Base-by-base conservation (phyloP, 1,140 invertebrate species). In the Lysiphlebus fabarum region DNA sequence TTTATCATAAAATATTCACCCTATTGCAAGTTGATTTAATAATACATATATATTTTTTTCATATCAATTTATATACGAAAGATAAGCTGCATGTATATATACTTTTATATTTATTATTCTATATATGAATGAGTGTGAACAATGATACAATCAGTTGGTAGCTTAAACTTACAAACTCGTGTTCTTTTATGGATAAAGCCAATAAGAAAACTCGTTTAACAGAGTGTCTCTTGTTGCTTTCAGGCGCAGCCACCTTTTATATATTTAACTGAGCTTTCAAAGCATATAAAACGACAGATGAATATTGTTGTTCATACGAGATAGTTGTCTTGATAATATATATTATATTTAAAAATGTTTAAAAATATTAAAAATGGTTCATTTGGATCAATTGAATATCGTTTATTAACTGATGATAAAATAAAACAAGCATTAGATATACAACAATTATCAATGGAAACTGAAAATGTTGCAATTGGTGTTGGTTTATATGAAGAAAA, bases 401-500 rank as follows among this genome's bases (percentile, higher is more conserved):
- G 59, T 33, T 9, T 67, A 8, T 51, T 72, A 9, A 64, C 59
- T 9, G 17, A 54, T 5, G 68, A 71, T 6, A 64, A 50, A 40
- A 43, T 72, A 7, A 58, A 69, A 33, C 63, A 57, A 9, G 70
- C 63, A 7, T 2, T 72, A 11, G 37, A 8, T 11, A 41, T 71
- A 4, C 68, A 69, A 26, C 56, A 54, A 7, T 11, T 43, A 11
- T 67, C 70, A 0, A 72, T 72, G 70, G 44, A 43, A 0, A 58
- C 68, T 5, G 70, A 72, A 37, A 67, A 64, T 34, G 49, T 72
- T 3, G 67, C 70, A 0, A 56, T 64, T 17, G 70, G 68, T 1
- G 43, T 71, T 49, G 68, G 66, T 0, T 62, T 72, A 58, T 68
- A 62, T 14, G 68, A 70, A 33, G 70, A 72, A 17, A 41, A 62